Evolutionary conservation across 2,113 vertebrate species (phyloP).

Genomic region (Hypanus sabinus): DNA sequence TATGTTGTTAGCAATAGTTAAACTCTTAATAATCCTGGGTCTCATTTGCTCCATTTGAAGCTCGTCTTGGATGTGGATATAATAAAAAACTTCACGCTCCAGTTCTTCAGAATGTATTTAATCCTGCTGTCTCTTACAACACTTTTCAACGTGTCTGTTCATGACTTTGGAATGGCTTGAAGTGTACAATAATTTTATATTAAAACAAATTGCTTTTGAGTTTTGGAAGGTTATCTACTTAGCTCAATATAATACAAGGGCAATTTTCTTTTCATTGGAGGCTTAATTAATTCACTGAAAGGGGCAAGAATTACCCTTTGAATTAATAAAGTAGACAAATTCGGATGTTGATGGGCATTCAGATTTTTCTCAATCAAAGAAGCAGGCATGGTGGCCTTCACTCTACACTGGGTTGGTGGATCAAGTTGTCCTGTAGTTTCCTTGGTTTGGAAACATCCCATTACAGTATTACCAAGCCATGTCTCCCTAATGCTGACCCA

Average conservation of each 20-base stretch:
- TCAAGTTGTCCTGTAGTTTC: not conserved
- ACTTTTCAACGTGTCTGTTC: not conserved
- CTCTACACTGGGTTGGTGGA: not conserved
- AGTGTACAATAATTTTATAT: not conserved
- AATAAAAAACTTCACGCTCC: not conserved
- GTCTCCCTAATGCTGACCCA: too few relatives aligned
- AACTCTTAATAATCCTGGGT: not conserved
- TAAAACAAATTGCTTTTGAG: not conserved
- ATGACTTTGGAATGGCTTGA: slow-evolving; percentile 12
- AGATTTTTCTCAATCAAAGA: not conserved
- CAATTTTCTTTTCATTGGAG: too few relatives aligned
- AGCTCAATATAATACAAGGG: not conserved
- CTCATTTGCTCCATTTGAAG: not conserved
- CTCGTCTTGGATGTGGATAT: not conserved
- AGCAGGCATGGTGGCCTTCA: not conserved
- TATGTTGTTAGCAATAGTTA: not conserved
- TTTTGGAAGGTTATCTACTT: not conserved
- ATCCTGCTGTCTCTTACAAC: not conserved
- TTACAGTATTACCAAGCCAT: too few relatives aligned
- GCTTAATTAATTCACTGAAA: not conserved
- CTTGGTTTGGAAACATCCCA: too few relatives aligned
- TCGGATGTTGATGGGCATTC: not conserved
- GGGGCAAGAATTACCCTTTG: not conserved
- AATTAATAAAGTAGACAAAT: not conserved
- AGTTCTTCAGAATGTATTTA: not conserved